These are phyloP conservation scores for Timandra comae DNA, from an alignment of 2,888 invertebrate genomes.

Conservation along the genomic window DNA sequence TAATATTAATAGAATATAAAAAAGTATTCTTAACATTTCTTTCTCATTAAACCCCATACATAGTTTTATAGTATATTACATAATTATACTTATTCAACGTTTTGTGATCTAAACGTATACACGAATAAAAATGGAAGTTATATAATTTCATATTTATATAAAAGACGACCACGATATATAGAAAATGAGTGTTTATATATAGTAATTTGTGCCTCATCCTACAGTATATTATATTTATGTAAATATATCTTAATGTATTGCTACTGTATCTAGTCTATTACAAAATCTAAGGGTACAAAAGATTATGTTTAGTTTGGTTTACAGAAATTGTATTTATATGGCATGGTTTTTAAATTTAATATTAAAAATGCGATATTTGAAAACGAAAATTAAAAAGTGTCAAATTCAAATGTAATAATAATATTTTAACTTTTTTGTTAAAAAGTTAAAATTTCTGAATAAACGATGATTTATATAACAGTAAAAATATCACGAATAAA, in stretches of 20 bases:
- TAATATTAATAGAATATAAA: no score
- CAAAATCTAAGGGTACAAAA: constrained; percentile 64
- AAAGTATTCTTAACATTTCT: no score
- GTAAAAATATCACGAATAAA: no score
- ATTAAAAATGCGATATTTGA: no score
- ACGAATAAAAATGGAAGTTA: constrained; percentile 47
- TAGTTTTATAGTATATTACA: constrained; percentile 12
- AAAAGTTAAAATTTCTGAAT: no score
- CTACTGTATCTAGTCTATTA: constrained; percentile 45
- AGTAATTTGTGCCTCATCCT: constrained; percentile 61
- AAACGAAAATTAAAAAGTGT: no score
- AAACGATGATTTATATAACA: no score
- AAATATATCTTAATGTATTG: constrained; percentile 33
- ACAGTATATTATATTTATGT: constrained; percentile 22
- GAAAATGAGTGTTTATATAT: constrained; percentile 44
- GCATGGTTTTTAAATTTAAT: no score
- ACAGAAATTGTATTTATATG: not conserved
- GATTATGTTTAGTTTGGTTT: constrained; percentile 27
- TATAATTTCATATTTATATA: constrained; percentile 29
- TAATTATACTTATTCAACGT: constrained; percentile 32
- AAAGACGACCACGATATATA: constrained; percentile 49
- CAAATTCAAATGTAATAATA: no score
- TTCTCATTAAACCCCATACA: no score
- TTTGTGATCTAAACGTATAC: constrained; percentile 50
- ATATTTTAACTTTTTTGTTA: no score